These are phyloP conservation scores for Etheostoma nigrum DNA, from an alignment of 2,797 vertebrate species.

Conservation along the genomic window DNA sequence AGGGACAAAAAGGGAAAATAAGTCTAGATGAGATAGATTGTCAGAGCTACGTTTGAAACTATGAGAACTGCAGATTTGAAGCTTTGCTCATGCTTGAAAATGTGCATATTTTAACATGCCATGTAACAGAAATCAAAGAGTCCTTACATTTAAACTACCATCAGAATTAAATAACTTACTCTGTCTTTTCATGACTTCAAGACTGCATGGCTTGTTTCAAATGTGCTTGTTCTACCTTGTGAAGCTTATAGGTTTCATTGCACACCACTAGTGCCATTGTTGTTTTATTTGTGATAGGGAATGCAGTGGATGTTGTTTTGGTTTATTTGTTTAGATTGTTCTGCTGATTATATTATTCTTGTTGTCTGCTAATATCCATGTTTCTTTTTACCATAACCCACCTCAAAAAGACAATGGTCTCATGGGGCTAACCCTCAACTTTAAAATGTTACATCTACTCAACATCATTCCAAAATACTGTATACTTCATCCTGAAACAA, in stretches of 20 bases:
- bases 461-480: not conserved
- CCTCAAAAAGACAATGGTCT: not conserved
- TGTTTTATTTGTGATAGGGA: not conserved
- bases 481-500: conserved; percentile 8
- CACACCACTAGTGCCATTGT: not conserved
- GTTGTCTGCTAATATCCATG: not conserved
- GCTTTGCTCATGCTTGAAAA: not conserved
- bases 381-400: not conserved
- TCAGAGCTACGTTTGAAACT: conserved; percentile 2
- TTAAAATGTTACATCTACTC: not conserved
- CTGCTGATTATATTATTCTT: not conserved
- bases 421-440: too few species aligned
- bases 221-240: not conserved
- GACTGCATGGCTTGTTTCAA: not conserved
- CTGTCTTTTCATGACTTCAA: not conserved
- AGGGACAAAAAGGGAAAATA: conserved; percentile 20
- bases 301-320: not conserved
- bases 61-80: not conserved
- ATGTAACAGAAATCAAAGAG: not conserved
- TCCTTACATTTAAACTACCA: not conserved
- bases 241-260: not conserved
- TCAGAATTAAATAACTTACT: not conserved
- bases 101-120: not conserved
- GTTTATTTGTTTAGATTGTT: not conserved
- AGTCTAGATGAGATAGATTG: not conserved